Evolutionary conservation across 2,113 vertebrate species (phyloP).

Genomic region (Pyxicephalus adspersus): DNA sequence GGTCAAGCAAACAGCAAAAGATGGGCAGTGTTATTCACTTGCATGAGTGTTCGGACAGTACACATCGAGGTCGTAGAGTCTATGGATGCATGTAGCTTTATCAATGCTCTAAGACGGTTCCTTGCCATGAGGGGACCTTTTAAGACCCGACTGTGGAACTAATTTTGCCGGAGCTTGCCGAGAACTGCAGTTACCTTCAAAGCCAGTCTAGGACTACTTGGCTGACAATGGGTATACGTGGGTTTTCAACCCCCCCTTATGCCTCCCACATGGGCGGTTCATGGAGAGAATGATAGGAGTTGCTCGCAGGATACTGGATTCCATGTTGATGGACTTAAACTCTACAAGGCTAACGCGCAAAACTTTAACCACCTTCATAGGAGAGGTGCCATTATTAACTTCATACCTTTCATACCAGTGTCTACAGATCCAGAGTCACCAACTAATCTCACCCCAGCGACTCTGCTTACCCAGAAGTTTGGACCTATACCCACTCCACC

Average conservation of each 20-base stretch:
- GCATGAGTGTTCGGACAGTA: slow-evolving; percentile 32
- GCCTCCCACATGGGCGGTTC: background rate
- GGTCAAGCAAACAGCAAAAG: slow-evolving; percentile 41
- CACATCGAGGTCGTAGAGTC: slow-evolving; percentile 30
- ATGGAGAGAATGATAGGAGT: background rate
- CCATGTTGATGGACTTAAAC: no score
- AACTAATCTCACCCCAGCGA: no score
- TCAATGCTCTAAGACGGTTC: background rate
- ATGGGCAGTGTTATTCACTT: slow-evolving; percentile 47
- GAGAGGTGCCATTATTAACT: no score
- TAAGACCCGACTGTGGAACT: background rate
- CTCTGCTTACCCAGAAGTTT: no score
- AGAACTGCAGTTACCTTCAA: background rate
- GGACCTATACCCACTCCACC: no score
- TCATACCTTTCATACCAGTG: no score
- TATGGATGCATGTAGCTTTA: slow-evolving; percentile 9
- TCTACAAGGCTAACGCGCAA: no score
- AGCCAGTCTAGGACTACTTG: background rate
- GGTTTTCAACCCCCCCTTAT: background rate
- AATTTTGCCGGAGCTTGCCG: slow-evolving; percentile 2
- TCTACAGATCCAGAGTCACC: no score
- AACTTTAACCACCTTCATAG: no score
- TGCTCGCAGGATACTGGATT: background rate
- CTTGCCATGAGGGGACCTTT: background rate
- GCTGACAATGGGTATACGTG: background rate